Evolutionary conservation across 2,888 invertebrate species (phyloP).

Genomic region (Hemicrepidius hirtus): DNA sequence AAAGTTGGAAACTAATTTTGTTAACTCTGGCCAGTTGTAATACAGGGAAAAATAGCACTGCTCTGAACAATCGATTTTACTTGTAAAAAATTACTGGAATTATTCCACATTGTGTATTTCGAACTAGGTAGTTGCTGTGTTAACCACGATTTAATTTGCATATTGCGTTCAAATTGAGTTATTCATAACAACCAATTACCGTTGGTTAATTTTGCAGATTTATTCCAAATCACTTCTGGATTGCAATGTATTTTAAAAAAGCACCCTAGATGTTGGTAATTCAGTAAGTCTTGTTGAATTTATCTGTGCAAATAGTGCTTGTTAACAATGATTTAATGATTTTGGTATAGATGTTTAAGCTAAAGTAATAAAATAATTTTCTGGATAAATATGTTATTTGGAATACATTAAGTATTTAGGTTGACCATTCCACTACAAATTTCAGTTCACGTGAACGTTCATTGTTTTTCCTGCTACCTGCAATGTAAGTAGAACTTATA

Average conservation of each 20-base stretch:
- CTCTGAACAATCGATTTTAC: background rate
- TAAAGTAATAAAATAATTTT: too few species aligned
- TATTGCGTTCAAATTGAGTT: constrained; percentile 49
- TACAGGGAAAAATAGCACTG: background rate
- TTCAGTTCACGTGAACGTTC: too few species aligned
- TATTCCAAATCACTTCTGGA: constrained; percentile 52
- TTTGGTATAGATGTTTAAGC: too few species aligned
- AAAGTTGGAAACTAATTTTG: constrained; percentile 33
- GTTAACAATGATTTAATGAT: too few species aligned
- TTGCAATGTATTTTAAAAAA: constrained; percentile 18
- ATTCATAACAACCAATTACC: constrained; percentile 58
- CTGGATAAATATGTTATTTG: too few species aligned
- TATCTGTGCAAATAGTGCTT: too few species aligned
- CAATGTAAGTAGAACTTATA: too few species aligned
- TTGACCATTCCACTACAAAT: too few species aligned
- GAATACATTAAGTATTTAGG: too few species aligned
- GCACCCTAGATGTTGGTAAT: constrained; percentile 11
- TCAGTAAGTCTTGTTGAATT: constrained; percentile 4
- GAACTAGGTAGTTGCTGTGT: constrained; percentile 15
- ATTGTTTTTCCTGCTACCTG: too few species aligned
- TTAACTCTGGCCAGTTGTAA: constrained; percentile 4
- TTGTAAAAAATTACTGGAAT: background rate
- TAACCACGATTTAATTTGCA: constrained; percentile 2
- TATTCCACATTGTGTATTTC: constrained; percentile 14
- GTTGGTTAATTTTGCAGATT: constrained; percentile 59